Base-by-base conservation (phyloP, 2,113 vertebrate species). In the Archilochus colubris region DNA sequence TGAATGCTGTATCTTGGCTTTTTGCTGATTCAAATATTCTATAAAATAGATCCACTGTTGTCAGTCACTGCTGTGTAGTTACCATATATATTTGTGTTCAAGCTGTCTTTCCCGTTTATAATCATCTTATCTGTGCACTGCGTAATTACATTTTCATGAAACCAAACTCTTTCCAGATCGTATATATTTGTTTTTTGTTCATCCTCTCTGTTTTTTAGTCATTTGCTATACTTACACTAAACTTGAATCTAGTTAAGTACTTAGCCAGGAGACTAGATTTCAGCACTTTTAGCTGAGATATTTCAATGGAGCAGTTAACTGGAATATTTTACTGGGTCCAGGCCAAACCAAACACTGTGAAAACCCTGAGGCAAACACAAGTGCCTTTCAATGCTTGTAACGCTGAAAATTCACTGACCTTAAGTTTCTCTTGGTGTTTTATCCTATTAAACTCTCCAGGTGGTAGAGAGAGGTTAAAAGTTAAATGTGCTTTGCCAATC, bases 21-120 rank as follows among this genome's bases (percentile, higher is more conserved):
- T 94, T 77, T 91, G 58, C 30, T 94, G 67, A 95, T 95, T 94
- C 96, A 92, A 91, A 96, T 79, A 38, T 90, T 93, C 67, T 81
- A 25, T 70, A 69, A 81, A 95, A 77, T 75, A 93, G n/a, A 84
- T 74, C 46, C 46, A 55, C 50, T 86, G 40, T 80, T 94, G 88
- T 95, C 85, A 86, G 44, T 91, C 59, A 89, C 83, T 86, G 38
- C 72, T 94, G 31, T 10, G 44, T 64, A 89, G 58, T 73, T 89
- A 57, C 69, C 54, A 33, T 91, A 50, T 86, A 59, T 55, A 57
- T 90, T 67, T 80, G 93, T 48, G 48, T 31, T 62, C 44, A 96
- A 86, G 67, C 24, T 91, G 31, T 40, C 81, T 92, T 95, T 77
- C 88, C 81, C 62, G 87, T 64, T 95, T 91, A 81, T 91, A 86